phyloP scores from a whole-genome alignment of 2,113 vertebrate genomes.

The Ceyx margarethae region DNA sequence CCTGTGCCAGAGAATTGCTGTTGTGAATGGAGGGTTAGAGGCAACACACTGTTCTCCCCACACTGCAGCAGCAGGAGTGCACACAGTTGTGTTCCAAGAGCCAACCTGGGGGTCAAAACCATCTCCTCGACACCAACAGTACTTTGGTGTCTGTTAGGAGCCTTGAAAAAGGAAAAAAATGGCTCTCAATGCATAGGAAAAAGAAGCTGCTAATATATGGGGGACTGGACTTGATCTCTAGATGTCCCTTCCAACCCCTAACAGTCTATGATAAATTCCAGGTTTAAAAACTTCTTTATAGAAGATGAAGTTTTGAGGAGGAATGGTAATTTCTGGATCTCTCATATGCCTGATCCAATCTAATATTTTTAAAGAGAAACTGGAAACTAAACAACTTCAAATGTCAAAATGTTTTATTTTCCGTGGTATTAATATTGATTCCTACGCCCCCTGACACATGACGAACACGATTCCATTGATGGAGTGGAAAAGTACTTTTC shows the following conservation, averaged over 20 bases:
- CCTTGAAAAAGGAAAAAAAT: background rate
- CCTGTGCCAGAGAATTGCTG: background rate
- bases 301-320: background rate
- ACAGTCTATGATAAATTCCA: background rate
- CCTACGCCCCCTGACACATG: background rate
- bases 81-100: background rate
- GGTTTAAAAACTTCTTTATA: background rate
- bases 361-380: background rate
- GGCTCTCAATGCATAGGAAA: background rate
- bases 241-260: too few species aligned
- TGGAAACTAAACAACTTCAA: background rate
- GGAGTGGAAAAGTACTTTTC: slow-evolving; percentile 4
- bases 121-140: background rate
- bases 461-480: background rate
- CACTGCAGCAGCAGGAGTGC: background rate
- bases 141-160: background rate
- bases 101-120: background rate
- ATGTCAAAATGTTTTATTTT: background rate
- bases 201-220: background rate
- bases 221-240: too few species aligned
- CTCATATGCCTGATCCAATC: background rate
- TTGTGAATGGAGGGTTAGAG: background rate
- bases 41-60: background rate
- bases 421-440: slow-evolving; percentile 8
- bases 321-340: background rate